Evolutionary conservation across 2,113 vertebrate species (phyloP).

Genomic region (Burhinus bistriatus): DNA sequence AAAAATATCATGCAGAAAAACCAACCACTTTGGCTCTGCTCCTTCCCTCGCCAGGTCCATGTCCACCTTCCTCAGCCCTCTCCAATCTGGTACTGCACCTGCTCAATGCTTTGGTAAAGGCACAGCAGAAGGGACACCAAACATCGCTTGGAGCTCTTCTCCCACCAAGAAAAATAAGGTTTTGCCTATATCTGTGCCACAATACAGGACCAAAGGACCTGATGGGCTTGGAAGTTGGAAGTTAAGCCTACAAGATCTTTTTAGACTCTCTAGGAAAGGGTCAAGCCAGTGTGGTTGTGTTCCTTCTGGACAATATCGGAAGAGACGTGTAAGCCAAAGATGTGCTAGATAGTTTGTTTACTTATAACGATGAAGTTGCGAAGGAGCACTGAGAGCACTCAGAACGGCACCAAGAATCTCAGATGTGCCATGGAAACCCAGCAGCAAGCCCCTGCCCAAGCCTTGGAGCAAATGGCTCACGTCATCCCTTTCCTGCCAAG

Average conservation of each 20-base stretch:
- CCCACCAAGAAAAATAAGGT: neutral
- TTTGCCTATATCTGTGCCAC: neutral
- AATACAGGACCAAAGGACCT: neutral
- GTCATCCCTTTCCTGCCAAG: neutral
- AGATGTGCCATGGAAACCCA: rapidly evolving
- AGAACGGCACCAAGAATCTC: neutral
- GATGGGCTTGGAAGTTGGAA: neutral
- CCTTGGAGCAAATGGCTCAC: neutral
- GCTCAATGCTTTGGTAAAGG: neutral
- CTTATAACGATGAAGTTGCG: neutral
- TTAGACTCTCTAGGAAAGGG: neutral
- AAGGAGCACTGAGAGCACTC: neutral
- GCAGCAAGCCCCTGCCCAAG: neutral
- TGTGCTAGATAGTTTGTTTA: rapidly evolving
- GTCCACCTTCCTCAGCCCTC: neutral
- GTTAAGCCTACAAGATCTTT: neutral
- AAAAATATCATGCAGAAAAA: neutral
- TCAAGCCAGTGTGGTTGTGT: neutral
- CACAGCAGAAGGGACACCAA: neutral
- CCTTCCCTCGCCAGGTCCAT: neutral
- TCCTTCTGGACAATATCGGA: neutral
- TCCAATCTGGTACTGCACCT: neutral
- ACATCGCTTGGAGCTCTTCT: neutral
- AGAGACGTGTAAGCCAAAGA: neutral
- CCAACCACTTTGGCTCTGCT: neutral